A percentile compares a stretch with the other conserved stretches of the same genome.
These are phyloP conservation scores for Apteryx owenii DNA, from an alignment of 2,113 vertebrate species.

Conservation along the genomic window DNA sequence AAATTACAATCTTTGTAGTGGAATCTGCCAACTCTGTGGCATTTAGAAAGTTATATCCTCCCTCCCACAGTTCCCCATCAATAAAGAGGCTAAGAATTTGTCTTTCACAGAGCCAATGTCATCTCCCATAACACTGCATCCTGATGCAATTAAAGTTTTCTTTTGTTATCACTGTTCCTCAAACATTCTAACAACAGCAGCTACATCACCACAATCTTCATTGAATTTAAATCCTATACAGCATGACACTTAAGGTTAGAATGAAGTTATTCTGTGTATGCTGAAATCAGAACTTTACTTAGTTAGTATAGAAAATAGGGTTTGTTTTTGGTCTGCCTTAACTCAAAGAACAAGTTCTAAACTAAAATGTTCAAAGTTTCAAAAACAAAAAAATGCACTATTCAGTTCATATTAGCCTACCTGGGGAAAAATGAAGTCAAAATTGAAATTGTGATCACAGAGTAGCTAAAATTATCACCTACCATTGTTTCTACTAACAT, in stretches of 20 bases:
- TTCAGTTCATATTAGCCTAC: neutral
- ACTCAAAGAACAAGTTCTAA: neutral
- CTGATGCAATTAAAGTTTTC: neutral
- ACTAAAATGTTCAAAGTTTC: neutral
- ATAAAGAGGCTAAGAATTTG: fast-evolving
- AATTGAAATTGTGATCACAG: neutral
- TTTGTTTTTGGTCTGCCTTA: neutral
- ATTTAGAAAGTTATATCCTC: neutral
- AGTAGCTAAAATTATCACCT: neutral
- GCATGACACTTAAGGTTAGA: neutral
- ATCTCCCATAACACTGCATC: neutral
- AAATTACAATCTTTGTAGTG: neutral
- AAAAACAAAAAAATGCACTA: neutral
- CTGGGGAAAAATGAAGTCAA: neutral
- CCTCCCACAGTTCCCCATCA: neutral
- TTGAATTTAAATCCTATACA: neutral
- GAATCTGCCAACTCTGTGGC: neutral
- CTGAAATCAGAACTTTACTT: neutral
- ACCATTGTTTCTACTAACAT: neutral
- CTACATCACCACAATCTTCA: neutral
- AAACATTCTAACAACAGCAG: neutral
- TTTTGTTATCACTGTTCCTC: neutral
- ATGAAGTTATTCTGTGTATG: neutral
- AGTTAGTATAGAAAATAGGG: neutral
- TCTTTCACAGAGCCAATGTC: neutral